Evolutionary conservation across 2,797 vertebrate species (phyloP).

Genomic region (Aldrovandia affinis): DNA sequence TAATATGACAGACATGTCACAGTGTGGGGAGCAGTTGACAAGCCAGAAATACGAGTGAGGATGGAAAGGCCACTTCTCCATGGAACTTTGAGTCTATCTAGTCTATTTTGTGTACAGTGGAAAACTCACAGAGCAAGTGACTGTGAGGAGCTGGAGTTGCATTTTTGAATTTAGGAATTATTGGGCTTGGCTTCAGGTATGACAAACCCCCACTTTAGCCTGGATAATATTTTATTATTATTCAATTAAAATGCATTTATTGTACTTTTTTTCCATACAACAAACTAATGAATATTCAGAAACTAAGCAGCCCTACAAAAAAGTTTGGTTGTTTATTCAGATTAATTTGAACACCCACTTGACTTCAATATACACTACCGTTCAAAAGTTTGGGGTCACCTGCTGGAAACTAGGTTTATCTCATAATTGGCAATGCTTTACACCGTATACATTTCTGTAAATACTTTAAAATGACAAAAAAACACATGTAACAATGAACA

Average conservation of each 20-base stretch:
- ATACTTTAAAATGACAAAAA: too few species aligned
- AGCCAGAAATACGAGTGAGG: conserved; percentile 23
- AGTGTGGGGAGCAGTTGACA: neutral
- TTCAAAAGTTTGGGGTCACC: too few species aligned
- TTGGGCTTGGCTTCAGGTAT: neutral
- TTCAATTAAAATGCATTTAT: conserved; percentile 24
- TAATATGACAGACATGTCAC: conserved; percentile 25
- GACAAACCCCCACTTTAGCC: neutral
- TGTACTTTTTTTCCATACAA: conserved; percentile 18
- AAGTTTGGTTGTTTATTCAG: neutral
- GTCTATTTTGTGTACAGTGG: neutral
- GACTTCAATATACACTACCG: too few species aligned
- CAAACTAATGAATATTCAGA: conserved; percentile 11
- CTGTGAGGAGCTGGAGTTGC: neutral
- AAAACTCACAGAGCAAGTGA: neutral
- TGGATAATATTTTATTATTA: neutral
- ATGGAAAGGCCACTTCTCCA: conserved; percentile 38
- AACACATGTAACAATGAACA: too few species aligned
- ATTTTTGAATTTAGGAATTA: neutral
- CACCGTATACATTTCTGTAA: too few species aligned
- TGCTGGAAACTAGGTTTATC: too few species aligned
- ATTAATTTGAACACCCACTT: conserved; percentile 6
- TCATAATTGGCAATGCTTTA: too few species aligned
- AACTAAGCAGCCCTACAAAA: too few species aligned
- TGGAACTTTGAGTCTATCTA: neutral